These are phyloP conservation scores for Microcebus jonahi DNA, from an alignment of 2,113 vertebrate species.

Conservation along the genomic window DNA sequence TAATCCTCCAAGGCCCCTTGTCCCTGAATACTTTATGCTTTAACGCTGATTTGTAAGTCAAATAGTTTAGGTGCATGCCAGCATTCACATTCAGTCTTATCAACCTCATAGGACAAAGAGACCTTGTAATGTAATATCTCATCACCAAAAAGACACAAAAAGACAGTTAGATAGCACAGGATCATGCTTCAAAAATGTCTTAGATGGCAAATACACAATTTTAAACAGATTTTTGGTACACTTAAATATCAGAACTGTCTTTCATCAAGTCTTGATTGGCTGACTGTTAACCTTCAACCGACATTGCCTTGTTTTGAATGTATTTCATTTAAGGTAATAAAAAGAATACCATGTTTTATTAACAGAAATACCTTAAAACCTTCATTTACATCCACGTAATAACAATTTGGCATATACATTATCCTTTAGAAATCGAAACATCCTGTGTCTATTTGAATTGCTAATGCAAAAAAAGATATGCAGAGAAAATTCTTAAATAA, in stretches of 20 bases:
- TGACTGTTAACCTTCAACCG: slow-evolving; percentile 67
- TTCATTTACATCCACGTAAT: slow-evolving; percentile 64
- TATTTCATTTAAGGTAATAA: slow-evolving; percentile 64
- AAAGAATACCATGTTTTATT: slow-evolving; percentile 76
- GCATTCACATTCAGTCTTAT: background rate
- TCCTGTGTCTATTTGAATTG: slow-evolving; percentile 71
- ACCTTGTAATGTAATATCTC: slow-evolving; percentile 27
- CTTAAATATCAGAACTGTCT: slow-evolving; percentile 75
- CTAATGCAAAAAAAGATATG: slow-evolving; percentile 66
- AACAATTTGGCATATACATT: slow-evolving; percentile 55
- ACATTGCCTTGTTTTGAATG: slow-evolving; percentile 67
- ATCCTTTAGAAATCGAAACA: slow-evolving; percentile 77
- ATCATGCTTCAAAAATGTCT: slow-evolving; percentile 69
- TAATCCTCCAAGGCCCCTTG: slow-evolving; percentile 17
- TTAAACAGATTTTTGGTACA: slow-evolving; percentile 57
- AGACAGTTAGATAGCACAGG: slow-evolving; percentile 39
- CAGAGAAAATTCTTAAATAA: slow-evolving; percentile 72
- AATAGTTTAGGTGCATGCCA: background rate
- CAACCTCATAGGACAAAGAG: slow-evolving; percentile 25
- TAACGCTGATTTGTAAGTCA: slow-evolving; percentile 59
- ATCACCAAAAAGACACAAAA: background rate
- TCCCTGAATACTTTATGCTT: background rate
- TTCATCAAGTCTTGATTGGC: slow-evolving; percentile 67
- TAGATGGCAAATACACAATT: slow-evolving; percentile 56
- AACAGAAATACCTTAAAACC: slow-evolving; percentile 72